A percentile compares a stretch with the other conserved stretches of the same genome.
Conservation (phyloP, 2,113 vertebrate genomes). For the Lota lota region DNA sequence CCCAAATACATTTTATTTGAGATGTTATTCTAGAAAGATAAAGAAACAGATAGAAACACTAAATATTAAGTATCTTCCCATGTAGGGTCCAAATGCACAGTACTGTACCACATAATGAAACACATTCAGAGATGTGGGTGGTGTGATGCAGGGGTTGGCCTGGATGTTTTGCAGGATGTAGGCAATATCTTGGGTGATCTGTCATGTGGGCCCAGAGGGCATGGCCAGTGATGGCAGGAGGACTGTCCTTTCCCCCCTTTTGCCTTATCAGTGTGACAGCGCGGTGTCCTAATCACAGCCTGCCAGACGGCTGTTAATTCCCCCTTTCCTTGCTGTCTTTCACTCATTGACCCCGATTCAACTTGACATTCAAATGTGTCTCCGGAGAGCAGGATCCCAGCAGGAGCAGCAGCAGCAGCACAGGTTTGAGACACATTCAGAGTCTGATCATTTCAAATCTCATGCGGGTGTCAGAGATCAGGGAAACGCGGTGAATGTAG, state of each 20-base stretch:
- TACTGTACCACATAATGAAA: not conserved
- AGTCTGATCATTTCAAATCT: no score
- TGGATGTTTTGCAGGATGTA: constrained; percentile 1
- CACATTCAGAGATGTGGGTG: not conserved
- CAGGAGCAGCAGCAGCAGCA: no score
- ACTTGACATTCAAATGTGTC: constrained; percentile 5
- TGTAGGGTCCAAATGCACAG: not conserved
- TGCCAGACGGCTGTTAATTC: constrained; percentile 75
- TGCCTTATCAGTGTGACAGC: constrained; percentile 80
- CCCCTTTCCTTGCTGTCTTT: constrained; percentile 44
- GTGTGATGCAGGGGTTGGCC: no score
- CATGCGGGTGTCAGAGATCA: no score
- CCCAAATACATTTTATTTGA: no score
- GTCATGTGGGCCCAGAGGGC: constrained; percentile 53
- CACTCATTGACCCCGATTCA: constrained; percentile 27
- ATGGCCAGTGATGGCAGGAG: constrained; percentile 29
- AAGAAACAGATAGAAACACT: not conserved
- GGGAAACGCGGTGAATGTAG: no score
- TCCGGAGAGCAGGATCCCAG: no score
- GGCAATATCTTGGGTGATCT: constrained; percentile 36
- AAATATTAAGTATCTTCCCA: not conserved
- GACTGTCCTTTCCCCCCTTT: constrained; percentile 60
- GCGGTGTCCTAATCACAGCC: constrained; percentile 77
- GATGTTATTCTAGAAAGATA: no score
- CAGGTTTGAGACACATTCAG: no score